Conservation (phyloP, 1,140 invertebrate genomes). For the Paraescarpia echinospica region DNA sequence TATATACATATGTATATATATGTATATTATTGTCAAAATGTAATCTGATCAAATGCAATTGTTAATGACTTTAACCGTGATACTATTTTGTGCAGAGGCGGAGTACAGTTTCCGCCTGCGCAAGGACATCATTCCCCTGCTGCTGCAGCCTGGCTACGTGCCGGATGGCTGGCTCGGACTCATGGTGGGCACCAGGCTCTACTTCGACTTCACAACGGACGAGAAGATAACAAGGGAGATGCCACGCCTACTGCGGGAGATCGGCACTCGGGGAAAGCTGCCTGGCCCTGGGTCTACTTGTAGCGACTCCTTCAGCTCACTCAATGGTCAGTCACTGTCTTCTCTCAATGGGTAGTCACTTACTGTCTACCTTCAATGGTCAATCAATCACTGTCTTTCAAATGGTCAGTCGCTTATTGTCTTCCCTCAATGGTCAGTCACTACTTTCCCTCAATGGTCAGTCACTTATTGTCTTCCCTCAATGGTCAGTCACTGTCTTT, state of each 20-base stretch:
- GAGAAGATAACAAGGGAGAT: conserved; percentile 35
- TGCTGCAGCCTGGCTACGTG: conserved; percentile 42
- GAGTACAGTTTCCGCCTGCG: conserved; percentile 50
- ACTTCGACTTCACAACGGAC: conserved; percentile 46
- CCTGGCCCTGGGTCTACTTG: neutral
- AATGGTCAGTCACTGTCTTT: too few relatives aligned
- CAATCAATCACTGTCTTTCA: neutral
- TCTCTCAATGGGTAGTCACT: neutral
- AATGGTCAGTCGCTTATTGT: neutral
- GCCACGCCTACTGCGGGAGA: conserved; percentile 39
- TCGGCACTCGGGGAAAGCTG: conserved; percentile 40
- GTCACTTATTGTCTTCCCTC: too few relatives aligned
- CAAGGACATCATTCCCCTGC: conserved; percentile 48
- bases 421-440: neutral
- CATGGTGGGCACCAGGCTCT: conserved; percentile 48
- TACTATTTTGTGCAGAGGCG: conserved; percentile 44
- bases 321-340: neutral
- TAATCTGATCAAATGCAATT: neutral
- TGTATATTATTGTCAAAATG: neutral
- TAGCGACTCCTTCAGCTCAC: neutral
- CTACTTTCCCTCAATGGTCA: too few relatives aligned
- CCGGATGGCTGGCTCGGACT: conserved; percentile 56
- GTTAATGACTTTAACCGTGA: neutral
- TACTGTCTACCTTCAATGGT: neutral
- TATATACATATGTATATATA: too few relatives aligned